Evolutionary conservation across 37 sponge, comb jelly and placozoan species (phyloP), one percentile per base, ranked within the genome.

Genomic region (Dysidea cf. avara): DNA sequence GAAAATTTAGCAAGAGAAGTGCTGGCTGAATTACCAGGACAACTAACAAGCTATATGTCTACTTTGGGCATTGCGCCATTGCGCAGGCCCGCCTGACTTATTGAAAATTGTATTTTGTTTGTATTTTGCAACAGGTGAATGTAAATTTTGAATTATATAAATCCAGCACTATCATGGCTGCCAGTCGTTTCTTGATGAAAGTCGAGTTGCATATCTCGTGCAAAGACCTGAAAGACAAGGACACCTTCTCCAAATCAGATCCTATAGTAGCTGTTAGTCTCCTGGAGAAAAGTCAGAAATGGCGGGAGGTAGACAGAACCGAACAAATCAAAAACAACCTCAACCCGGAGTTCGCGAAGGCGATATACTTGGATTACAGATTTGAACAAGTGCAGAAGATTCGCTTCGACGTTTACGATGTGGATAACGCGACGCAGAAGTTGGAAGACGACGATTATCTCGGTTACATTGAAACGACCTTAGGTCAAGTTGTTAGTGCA

Each of bases 201-300:
- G 78, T 91, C 21, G 80, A 81, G 70, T 66, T 91, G 43, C 68
- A 46, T 59, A 66, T 91, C 51, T 78, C 79, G 35, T 91, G 91
- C 61, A 38, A 51, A 29, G 31, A 74, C 43, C 86, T 91, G 11
- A 2, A 34, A 17, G 83, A 82, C 35, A 72, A 38, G 48, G 91
- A 91, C 69, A 69, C 85, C 14, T 72, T 85, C 75, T 85, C 83
- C 36, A 90, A 90, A 53, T 85, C 86, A 9, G 91, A 91, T 55
- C 91, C 91, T 0, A 55, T 84, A n/a, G 85, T 80, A 83, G 31
- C 49, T 57, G 4, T 7, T 12, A 14, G 20, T 6, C 67, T 26
- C 11, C 17, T 30, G 13, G 2, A 33, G 66, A 7, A 21, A 16
- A 49, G 16, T 34, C 7, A 33, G 66, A 7, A 21, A 9, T 77